Evolutionary conservation across 2,888 invertebrate species (phyloP), one percentile per base, ranked within the genome.

Genomic region (Epistrophella euchroma): DNA sequence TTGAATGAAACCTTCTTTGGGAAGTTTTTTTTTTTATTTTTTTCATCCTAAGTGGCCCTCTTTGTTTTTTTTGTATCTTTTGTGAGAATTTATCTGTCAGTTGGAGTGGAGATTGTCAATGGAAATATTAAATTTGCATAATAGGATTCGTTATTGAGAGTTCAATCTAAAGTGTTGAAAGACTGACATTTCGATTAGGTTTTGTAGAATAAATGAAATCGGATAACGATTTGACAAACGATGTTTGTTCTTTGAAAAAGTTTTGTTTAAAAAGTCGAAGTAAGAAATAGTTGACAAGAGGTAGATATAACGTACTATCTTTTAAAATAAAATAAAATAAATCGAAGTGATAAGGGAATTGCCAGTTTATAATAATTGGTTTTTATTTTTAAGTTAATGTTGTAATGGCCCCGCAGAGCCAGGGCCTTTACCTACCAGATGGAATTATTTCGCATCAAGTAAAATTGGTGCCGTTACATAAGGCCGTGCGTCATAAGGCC

Each of bases 131-230:
- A 56, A 56, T 56, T 56, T 35, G 13, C 56, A 56, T 56, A 35
- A 56, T 17, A 13, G 37, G 19, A 52, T 17, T 40, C 52, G 28
- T 62, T 43, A 74, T 73, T 50, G 28, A 62, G 19, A 62, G 19
- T 15, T 52, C 64, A 66, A 40, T 64, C 56, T 19, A 22, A 56
- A 56, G 13, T 15, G 35, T 37, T 76, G 37, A 50, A 40, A 22
- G 50, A 43, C n/a, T 43, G 52, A 70, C 70, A 70, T 17, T 60
- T 70, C 47, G n/a, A 77, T 77, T 19, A 77, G 40, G 11, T 32
- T 32, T 28, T 2, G 7, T 45, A 40, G 58, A 58, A 45, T 55
- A 43, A 43, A 66, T 56, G 55, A 56, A 56, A 56, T 32, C 56
- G 6, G 55, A 43, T n/a, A 52, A 62, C 10, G 17, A 17, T 17